A percentile compares a stretch with the other conserved stretches of the same genome.
These are phyloP conservation scores for Poeciliopsis retropinna DNA, from an alignment of 2,113 vertebrate species.

Conservation along the genomic window DNA sequence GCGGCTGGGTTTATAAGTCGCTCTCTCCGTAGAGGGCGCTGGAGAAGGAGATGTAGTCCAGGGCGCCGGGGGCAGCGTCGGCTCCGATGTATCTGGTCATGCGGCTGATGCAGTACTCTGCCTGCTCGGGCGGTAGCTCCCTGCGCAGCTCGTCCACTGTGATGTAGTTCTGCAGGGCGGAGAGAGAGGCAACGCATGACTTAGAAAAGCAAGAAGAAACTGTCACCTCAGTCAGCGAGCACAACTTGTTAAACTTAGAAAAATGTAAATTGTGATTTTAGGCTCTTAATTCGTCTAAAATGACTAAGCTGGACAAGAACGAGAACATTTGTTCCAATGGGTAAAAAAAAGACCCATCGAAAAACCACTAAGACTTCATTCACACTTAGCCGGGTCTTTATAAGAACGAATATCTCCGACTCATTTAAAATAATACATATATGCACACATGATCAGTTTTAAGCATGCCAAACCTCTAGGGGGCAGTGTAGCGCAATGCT, in stretches of 20 bases:
- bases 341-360: not conserved
- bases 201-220: not conserved
- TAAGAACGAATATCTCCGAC: no score
- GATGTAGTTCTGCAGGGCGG: slow-evolving; percentile 80
- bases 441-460: no score
- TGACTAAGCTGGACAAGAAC: no score
- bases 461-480: no score
- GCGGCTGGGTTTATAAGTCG: slow-evolving; percentile 83
- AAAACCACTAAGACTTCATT: no score
- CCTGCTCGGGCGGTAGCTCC: slow-evolving; percentile 89
- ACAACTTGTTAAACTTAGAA: not conserved
- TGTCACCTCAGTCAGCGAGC: not conserved
- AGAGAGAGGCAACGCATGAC: not conserved
- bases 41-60: slow-evolving; percentile 95
- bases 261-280: not conserved
- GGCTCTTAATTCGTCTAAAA: not conserved
- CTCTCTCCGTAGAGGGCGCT: slow-evolving; percentile 92
- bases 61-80: slow-evolving; percentile 77
- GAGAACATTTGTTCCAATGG: not conserved
- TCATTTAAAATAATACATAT: no score
- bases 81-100: slow-evolving; percentile 86
- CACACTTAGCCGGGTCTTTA: no score
- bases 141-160: slow-evolving; percentile 88
- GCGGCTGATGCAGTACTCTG: slow-evolving; percentile 91
- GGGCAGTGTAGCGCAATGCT: no score